Evolutionary conservation across 2,797 vertebrate genomes (phyloP).

Genomic region (Sebastes nivosus): DNA sequence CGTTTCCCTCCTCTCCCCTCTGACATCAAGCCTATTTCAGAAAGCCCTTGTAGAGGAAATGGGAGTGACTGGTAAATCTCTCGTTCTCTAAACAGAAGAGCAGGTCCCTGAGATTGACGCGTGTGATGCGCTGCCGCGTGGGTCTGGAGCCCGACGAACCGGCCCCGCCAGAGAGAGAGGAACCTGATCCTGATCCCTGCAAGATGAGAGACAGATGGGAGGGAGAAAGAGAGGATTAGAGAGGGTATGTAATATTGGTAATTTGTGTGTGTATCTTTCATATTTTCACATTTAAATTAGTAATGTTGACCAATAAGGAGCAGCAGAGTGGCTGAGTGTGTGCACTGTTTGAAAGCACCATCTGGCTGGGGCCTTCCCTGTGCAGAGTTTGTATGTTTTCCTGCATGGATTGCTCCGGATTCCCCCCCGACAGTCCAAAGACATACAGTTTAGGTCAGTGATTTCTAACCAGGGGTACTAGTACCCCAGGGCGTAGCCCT

Average conservation of each 20-base stretch:
- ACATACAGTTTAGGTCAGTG: neutral
- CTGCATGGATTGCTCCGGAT: neutral
- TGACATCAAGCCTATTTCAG: conserved; percentile 89
- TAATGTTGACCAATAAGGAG: neutral
- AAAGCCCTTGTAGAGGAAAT: conserved; percentile 98
- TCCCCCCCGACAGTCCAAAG: neutral
- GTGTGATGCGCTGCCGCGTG: conserved; percentile 96
- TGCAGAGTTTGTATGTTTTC: neutral
- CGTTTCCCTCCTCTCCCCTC: conserved; percentile 14
- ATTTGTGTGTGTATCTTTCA: neutral
- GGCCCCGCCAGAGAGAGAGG: conserved; percentile 86
- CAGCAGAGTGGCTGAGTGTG: neutral
- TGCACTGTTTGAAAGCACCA: neutral
- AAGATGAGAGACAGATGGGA: neutral
- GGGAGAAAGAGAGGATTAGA: neutral
- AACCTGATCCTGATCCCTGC: conserved; percentile 88
- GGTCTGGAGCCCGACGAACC: conserved; percentile 89
- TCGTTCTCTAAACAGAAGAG: conserved; percentile 99
- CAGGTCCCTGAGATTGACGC: conserved; percentile 99
- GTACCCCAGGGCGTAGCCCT: neutral
- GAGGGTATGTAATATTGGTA: neutral
- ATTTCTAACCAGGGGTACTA: neutral
- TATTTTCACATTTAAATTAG: neutral
- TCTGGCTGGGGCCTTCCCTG: neutral
- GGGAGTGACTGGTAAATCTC: conserved; percentile 93